Evolutionary conservation across 2,888 invertebrate genomes (phyloP), one percentile per base, ranked within the genome.

Genomic region (Athripsodes cinereus): DNA sequence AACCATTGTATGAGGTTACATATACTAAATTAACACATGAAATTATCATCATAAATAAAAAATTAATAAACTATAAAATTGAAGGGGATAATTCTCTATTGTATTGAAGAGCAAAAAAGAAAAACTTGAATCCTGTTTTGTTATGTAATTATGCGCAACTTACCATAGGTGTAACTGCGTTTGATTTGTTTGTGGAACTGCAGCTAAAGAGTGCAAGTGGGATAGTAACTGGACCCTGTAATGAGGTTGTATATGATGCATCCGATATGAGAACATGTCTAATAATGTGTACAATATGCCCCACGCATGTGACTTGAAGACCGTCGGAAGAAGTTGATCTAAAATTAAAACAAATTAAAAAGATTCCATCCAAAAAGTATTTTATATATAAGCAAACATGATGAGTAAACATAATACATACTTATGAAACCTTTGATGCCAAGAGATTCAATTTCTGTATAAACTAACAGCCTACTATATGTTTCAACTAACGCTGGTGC

Each of bases 371-470:
- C 31, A 6, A 11, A 31, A 6, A 31, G 31, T 31, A 31, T 31
- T 31, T 31, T 8, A 31, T n/a, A n/a, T n/a, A n/a, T n/a, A n/a
- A n/a, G n/a, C n/a, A n/a, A n/a, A n/a, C n/a, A n/a, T n/a, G n/a
- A n/a, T n/a, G n/a, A n/a, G n/a, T n/a, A n/a, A n/a, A n/a, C 55
- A 55, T 22, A 44, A n/a, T 47, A 79, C 84, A 81, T 73, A 88
- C 93, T 90, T 66, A 96, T 90, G 71, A 96, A 96, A 54, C 94
- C 95, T 76, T 97, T 97, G 62, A 97, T 96, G 26, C 97, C 96
- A 52, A 97, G 79, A 16, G 95, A 93, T 72, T 97, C 97, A 55
- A 96, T 96, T 78, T 97, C 97, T 8, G 94, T 95, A 69, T 97
- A 97, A 0, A 96, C 95, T 53, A 97, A 74, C 16, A 97, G 76